Evolutionary conservation across 2,797 vertebrate genomes (phyloP).

Genomic region (Vespertilio murinus): DNA sequence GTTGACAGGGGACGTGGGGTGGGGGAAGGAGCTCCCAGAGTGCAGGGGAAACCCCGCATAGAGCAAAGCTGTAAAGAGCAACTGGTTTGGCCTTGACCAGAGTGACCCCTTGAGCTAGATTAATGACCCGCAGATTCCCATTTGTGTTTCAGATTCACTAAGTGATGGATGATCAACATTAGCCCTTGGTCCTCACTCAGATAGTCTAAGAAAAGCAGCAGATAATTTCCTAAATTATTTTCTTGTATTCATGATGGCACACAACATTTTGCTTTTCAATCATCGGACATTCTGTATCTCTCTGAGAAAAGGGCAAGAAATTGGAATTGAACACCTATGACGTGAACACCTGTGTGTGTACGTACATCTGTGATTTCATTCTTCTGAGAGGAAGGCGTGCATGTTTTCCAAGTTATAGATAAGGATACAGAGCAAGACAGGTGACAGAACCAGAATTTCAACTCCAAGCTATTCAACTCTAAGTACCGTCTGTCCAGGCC

Average conservation of each 20-base stretch:
- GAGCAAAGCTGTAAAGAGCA: slow-evolving; percentile 3
- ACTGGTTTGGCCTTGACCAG: not conserved
- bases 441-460: slow-evolving; percentile 17
- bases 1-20: not conserved
- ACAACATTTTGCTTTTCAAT: not conserved
- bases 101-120: slow-evolving; percentile 54
- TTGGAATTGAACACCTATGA: not conserved
- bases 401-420: not conserved
- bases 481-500: not conserved
- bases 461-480: not conserved
- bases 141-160: slow-evolving; percentile 38
- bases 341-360: not conserved
- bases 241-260: not conserved
- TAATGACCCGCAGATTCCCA: not conserved
- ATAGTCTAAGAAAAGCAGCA: slow-evolving; percentile 37
- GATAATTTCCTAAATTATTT: slow-evolving; percentile 6
- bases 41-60: not conserved
- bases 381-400: not conserved
- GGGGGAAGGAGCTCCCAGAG: slow-evolving; percentile 39
- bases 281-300: not conserved
- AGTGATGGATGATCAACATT: slow-evolving; percentile 5
- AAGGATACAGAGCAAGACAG: not conserved
- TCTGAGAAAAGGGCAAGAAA: not conserved
- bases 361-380: not conserved
- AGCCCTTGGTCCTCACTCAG: not conserved